Evolutionary conservation across 2,888 invertebrate genomes (phyloP).

Genomic region (Germaria angustata): DNA sequence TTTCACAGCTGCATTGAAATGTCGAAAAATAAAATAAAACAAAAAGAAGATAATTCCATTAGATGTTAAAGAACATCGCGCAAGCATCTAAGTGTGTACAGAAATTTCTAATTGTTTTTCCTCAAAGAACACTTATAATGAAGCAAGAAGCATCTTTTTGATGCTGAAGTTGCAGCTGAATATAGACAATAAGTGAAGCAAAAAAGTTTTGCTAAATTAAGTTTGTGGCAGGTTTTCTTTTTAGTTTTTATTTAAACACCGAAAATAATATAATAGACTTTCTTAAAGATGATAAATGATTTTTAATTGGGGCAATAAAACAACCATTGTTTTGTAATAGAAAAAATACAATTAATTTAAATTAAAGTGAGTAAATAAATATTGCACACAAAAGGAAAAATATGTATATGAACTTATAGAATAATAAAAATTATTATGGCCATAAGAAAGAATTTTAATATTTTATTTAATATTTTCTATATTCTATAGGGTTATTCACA

Average conservation of each 20-base stretch:
- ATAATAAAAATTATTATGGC: too few relatives aligned
- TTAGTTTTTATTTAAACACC: background rate
- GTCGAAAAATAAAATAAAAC: background rate
- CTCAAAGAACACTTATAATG: conserved; percentile 36
- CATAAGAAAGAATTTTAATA: too few relatives aligned
- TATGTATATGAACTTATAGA: too few relatives aligned
- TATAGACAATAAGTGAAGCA: background rate
- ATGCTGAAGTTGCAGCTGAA: conserved; percentile 14
- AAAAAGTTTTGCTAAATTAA: conserved; percentile 47
- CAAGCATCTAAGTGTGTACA: conserved; percentile 4
- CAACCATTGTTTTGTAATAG: background rate
- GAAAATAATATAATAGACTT: conserved; percentile 16
- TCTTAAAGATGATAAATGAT: conserved; percentile 57
- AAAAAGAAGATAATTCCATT: conserved; percentile 12
- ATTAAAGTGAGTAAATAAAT: background rate
- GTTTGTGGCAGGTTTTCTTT: conserved; percentile 40
- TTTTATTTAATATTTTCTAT: too few relatives aligned
- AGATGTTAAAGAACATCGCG: background rate
- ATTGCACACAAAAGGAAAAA: background rate
- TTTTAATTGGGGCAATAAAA: conserved; percentile 22
- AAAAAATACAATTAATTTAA: conserved; percentile 23
- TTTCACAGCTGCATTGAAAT: conserved; percentile 1
- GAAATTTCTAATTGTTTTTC: conserved; percentile 52
- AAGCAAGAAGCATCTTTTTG: conserved; percentile 10
- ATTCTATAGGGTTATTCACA: too few relatives aligned